A percentile compares a stretch with the other conserved stretches of the same genome.
Evolutionary conservation across 2,888 invertebrate genomes (phyloP).

Genomic region (Catocala nupta): DNA sequence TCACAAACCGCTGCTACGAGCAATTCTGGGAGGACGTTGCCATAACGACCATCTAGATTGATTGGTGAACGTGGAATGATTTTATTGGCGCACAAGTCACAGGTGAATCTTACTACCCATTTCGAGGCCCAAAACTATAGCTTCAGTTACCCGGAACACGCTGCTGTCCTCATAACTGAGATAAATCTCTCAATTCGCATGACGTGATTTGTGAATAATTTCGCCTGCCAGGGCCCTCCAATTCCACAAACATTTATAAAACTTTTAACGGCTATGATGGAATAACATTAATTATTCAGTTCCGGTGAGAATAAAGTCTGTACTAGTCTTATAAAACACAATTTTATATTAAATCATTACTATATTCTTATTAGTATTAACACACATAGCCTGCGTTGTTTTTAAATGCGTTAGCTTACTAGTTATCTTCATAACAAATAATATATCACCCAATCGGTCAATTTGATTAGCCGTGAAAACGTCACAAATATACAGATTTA

Average conservation of each 20-base stretch:
- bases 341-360: too few relatives aligned
- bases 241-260: not conserved
- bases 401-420: too few relatives aligned
- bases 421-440: too few relatives aligned
- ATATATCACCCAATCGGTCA: too few relatives aligned
- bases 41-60: conserved; percentile 9
- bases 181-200: not conserved
- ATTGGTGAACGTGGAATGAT: conserved; percentile 13
- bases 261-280: not conserved
- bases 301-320: too few relatives aligned
- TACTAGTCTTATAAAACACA: too few relatives aligned
- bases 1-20: not conserved
- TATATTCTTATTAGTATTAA: too few relatives aligned
- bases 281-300: not conserved
- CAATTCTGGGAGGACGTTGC: conserved; percentile 6
- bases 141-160: not conserved
- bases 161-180: not conserved
- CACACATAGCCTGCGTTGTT: too few relatives aligned
- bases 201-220: not conserved
- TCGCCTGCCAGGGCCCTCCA: not conserved
- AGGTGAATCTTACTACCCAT: conserved; percentile 10
- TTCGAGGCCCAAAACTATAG: conserved; percentile 11
- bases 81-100: conserved; percentile 13
- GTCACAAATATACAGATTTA: too few relatives aligned
- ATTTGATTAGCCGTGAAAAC: too few relatives aligned